Percentiles rank a stretch among this genome's conserved stretches.
Conservation (phyloP, 2,888 invertebrate genomes). For the Carcina quercana region DNA sequence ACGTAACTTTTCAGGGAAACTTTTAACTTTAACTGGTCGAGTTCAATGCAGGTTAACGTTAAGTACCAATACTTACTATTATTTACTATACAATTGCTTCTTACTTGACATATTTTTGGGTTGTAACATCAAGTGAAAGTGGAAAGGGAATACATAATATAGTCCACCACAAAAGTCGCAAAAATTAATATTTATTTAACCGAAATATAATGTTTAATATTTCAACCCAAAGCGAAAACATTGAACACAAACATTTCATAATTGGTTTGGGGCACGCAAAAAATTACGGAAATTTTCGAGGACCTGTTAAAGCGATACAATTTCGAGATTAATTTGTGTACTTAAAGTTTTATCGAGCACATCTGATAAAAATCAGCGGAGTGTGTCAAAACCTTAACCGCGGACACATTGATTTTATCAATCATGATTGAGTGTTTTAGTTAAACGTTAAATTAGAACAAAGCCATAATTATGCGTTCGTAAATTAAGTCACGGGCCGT, state of each 20-base stretch:
- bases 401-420: conserved; percentile 43
- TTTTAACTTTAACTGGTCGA: too few relatives aligned
- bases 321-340: not conserved
- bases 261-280: not conserved
- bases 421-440: conserved; percentile 48
- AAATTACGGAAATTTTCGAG: conserved; percentile 4
- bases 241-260: not conserved
- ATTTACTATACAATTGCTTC: too few relatives aligned
- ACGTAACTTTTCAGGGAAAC: too few relatives aligned
- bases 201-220: too few relatives aligned
- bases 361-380: conserved; percentile 27
- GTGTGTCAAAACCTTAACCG: conserved; percentile 30
- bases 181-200: too few relatives aligned
- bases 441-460: conserved; percentile 39
- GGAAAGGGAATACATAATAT: too few relatives aligned
- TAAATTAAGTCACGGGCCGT: conserved; percentile 9
- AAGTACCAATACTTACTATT: too few relatives aligned
- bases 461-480: conserved; percentile 31
- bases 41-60: too few relatives aligned
- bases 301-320: conserved; percentile 9
- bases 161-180: too few relatives aligned
- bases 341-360: conserved; percentile 11
- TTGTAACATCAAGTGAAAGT: too few relatives aligned
- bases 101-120: too few relatives aligned
- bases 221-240: too few relatives aligned